Evolutionary conservation across 2,888 invertebrate species (phyloP).

Genomic region (Lasius fuliginosus): DNA sequence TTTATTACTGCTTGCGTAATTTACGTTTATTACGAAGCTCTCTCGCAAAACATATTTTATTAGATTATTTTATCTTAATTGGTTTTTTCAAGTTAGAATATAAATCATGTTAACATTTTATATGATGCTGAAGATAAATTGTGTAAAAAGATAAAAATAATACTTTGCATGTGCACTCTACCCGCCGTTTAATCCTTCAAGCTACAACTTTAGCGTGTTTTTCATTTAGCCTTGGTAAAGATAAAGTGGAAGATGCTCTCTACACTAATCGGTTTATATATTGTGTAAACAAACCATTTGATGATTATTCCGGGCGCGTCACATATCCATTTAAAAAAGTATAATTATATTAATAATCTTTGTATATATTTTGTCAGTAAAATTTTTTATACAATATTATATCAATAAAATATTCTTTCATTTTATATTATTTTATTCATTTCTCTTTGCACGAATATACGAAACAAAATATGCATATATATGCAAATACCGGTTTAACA

Average conservation of each 20-base stretch:
- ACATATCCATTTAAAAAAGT: not conserved
- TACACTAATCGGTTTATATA: conserved; percentile 28
- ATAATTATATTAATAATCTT: conserved; percentile 28
- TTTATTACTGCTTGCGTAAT: not conserved
- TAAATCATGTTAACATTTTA: not conserved
- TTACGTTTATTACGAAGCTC: not conserved
- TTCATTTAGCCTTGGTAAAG: not conserved
- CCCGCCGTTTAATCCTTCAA: not conserved
- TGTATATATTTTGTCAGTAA: not conserved
- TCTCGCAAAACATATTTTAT: not conserved
- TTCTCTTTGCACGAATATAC: not conserved
- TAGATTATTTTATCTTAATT: not conserved
- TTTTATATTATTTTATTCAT: conserved; percentile 20
- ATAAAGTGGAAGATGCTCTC: conserved; percentile 6
- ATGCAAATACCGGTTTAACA: conserved; percentile 6
- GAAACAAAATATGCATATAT: conserved; percentile 19
- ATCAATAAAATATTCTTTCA: not conserved
- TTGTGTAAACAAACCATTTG: conserved; percentile 12
- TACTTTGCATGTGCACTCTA: not conserved
- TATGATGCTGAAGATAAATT: conserved; percentile 3
- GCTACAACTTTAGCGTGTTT: not conserved
- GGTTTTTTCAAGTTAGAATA: not conserved
- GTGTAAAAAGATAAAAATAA: not conserved
- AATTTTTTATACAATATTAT: not conserved
- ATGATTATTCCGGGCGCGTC: not conserved